A percentile compares a stretch with the other conserved stretches of the same genome.
phyloP scores from a whole-genome alignment of 2,113 vertebrate species.

The Sisor rabdophorus region DNA sequence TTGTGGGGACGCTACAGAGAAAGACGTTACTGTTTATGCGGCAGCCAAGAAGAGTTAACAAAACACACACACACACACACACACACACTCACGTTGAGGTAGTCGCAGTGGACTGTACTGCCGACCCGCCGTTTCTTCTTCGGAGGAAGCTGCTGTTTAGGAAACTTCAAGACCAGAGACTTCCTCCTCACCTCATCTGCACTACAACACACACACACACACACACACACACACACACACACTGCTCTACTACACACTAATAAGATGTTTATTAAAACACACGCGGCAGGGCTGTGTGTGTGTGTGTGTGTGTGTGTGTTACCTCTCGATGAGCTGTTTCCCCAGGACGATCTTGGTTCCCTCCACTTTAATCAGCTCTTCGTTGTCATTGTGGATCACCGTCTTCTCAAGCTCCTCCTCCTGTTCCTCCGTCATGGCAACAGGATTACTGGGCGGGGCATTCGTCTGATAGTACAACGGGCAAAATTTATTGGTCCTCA shows the following conservation, averaged over 20 bases:
- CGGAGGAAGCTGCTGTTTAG: slow-evolving; percentile 92
- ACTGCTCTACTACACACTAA: not conserved
- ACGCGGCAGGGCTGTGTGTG: not conserved
- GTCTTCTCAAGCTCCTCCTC: slow-evolving; percentile 98
- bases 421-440: slow-evolving; percentile 98
- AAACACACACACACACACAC: slow-evolving; percentile 7
- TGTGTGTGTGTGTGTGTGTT: slow-evolving; percentile 34
- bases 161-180: slow-evolving; percentile 96
- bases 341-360: slow-evolving; percentile 97
- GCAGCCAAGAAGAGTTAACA: no score
- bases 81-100: slow-evolving; percentile 82
- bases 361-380: slow-evolving; percentile 98
- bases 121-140: slow-evolving; percentile 96
- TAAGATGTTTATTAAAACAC: not conserved
- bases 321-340: slow-evolving; percentile 98
- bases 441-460: slow-evolving; percentile 93
- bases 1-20: slow-evolving; percentile 86
- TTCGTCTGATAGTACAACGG: slow-evolving; percentile 98
- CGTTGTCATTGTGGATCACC: slow-evolving; percentile 95
- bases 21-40: not conserved
- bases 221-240: slow-evolving; percentile 11
- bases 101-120: slow-evolving; percentile 93
- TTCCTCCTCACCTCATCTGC: slow-evolving; percentile 96
- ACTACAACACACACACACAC: slow-evolving; percentile 60
- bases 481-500: slow-evolving; percentile 99